phyloP scores from a whole-genome alignment of 2,797 vertebrate genomes.

The Trematomus bernacchii region DNA sequence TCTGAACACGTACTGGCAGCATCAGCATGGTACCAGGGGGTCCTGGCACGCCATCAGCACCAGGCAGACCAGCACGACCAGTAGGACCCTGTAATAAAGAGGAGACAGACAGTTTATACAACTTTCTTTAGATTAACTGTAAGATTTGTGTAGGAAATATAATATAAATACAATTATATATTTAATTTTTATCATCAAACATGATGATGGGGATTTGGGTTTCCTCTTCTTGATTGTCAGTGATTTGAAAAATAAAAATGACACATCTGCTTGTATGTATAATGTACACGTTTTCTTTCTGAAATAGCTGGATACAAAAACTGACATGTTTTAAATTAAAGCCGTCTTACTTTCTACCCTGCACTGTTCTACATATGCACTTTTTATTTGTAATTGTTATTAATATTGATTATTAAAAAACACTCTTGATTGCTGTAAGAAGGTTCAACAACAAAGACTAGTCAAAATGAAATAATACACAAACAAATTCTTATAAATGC shows the following conservation, averaged over 20 bases:
- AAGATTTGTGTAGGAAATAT: not conserved
- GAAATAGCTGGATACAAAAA: not conserved
- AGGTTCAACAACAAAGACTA: not conserved
- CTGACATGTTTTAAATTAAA: not conserved
- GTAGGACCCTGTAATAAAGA: conserved; percentile 88
- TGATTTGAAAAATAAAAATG: not conserved
- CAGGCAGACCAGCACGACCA: conserved; percentile 94
- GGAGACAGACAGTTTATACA: not conserved
- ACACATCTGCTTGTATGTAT: not conserved
- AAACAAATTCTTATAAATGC: not conserved
- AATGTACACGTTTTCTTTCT: not conserved
- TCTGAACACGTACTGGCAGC: conserved; percentile 91
- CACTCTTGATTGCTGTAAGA: not conserved
- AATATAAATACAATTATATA: no score
- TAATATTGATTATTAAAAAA: not conserved
- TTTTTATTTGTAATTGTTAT: not conserved
- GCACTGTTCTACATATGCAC: not conserved
- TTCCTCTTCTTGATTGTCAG: not conserved
- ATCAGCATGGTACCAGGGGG: conserved; percentile 98
- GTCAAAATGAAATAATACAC: not conserved
- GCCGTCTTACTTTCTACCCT: no score
- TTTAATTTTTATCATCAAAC: no score
- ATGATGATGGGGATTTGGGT: not conserved
- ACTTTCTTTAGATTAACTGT: not conserved
- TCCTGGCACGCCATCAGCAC: conserved; percentile 96